Evolutionary conservation across 2,888 invertebrate genomes (phyloP), one percentile per base, ranked within the genome.

Genomic region (Zygothrica quintamaculata): DNA sequence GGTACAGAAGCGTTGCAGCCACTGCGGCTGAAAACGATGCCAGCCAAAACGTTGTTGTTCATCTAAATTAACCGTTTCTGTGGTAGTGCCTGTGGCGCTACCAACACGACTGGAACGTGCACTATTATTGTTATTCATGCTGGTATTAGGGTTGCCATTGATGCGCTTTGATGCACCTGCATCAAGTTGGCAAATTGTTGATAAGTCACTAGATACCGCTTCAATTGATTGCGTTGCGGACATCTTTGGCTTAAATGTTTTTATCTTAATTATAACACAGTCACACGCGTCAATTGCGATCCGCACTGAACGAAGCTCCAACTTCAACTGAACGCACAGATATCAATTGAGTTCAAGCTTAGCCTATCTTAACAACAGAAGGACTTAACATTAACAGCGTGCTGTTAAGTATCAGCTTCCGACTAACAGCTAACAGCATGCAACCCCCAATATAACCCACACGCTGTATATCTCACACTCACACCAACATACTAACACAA

Each of bases 1-100:
- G 0, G 93, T 94, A 12, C 95, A 92, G 91, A 95, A 95, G 50
- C 92, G 89, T 91, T 95, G 95, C 67, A 95, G 92, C 90, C 92
- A 93, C 33, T 89, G 84, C 0, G 95, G 95, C 48, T 93, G 91
- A 84, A 94, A 92, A 79, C 92, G 90, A 3, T 93, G 93, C 95
- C 95, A 95, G 25, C 95, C 95, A 88, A 95, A 96, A 22, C 74
- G 66, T 8, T 67, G 66, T 8, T 67, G 80, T 31, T 70, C 58
- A 37, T 18, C 31, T 51, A 39, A 18, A 7, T 33, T 3, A 13
- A 53, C 72, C 40, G 59, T 40, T 22, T 65, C 58, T 3, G 67
- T 40, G 15, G 43, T 57, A 0, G 58, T 55, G 18, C 37, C 50
- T n/a, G 66, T 39, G 3, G 69, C 69, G 15, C 71, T 76, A 15